Evolutionary conservation across 2,888 invertebrate genomes (phyloP), one percentile per base, ranked within the genome.

Genomic region (Xestia ashworthii): DNA sequence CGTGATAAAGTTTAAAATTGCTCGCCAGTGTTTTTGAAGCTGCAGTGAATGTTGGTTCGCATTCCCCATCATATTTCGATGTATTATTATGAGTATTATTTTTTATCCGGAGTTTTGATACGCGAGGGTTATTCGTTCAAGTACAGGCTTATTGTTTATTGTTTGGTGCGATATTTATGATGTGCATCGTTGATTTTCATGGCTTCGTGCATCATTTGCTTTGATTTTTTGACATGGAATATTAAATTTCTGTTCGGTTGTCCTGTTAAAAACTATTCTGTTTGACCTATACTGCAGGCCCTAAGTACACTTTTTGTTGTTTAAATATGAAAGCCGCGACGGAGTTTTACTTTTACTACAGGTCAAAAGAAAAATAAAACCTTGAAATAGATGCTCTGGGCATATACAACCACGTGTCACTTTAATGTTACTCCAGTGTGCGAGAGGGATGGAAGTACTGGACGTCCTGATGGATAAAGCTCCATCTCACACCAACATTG

Each of bases 31-130:
- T 22, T 76, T 68, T 1, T 0, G 0, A 8, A 32, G 0, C 6
- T 46, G 58, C 9, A 22, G 71, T 14, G n/a, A 50, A 53, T 1
- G 9, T 66, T 82, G 60, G 78, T 64, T 62, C 46, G 32, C 44
- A 68, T 55, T 82, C 88, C 87, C 86, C 81, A 81, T 81, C 81
- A 82, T 83, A 85, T 88, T 85, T 87, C 85, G 82, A 74, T 76
- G 78, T 80, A 81, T 88, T 88, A 89, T 88, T 87, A 83, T 87
- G 80, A 89, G 64, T 82, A 84, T 84, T 76, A 80, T 81, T 86
- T 83, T 89, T 83, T 68, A 69, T 75, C 73, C 55, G 8, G 70
- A 77, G 66, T 81, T 71, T 86, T 82, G 83, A 82, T 85, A 80
- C 70, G 64, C 53, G 72, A 70, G 86, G 89, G 86, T 55, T 78